A percentile compares a stretch with the other conserved stretches of the same genome.
phyloP scores from a whole-genome alignment of 2,797 vertebrate genomes.

The Rhinoraja longicauda region DNA sequence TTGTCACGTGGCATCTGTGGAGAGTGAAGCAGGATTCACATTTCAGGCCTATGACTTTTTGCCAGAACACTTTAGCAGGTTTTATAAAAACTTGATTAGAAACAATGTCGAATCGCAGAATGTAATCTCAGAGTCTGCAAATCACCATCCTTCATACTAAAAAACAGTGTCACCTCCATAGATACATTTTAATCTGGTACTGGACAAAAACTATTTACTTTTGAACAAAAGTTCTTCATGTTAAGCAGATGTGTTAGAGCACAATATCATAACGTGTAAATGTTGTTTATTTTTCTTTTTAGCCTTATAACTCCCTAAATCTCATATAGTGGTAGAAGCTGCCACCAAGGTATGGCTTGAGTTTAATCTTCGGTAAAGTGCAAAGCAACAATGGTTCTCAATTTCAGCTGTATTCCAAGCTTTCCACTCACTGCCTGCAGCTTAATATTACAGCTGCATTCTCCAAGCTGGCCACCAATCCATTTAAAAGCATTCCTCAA shows the following conservation, averaged over 20 bases:
- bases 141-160: background rate
- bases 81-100: too few relatives aligned
- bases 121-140: background rate
- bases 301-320: background rate
- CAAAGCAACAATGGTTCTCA: background rate
- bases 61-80: too few relatives aligned
- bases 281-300: background rate
- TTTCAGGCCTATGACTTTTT: too few relatives aligned
- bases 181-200: background rate
- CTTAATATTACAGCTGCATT: background rate
- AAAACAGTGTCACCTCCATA: background rate
- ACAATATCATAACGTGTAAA: background rate
- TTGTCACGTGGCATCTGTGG: too few relatives aligned
- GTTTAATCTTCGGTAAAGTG: background rate
- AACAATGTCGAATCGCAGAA: background rate
- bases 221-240: background rate
- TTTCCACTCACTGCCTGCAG: background rate
- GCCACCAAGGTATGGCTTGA: background rate
- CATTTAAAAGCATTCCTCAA: background rate
- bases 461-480: background rate
- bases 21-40: too few relatives aligned
- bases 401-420: background rate
- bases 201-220: background rate
- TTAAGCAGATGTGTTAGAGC: background rate
- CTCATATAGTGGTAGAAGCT: background rate